These are phyloP conservation scores for Mesocentrotus franciscanus DNA, from an alignment of 53 echinoderm and acorn worm species.

Conservation along the genomic window DNA sequence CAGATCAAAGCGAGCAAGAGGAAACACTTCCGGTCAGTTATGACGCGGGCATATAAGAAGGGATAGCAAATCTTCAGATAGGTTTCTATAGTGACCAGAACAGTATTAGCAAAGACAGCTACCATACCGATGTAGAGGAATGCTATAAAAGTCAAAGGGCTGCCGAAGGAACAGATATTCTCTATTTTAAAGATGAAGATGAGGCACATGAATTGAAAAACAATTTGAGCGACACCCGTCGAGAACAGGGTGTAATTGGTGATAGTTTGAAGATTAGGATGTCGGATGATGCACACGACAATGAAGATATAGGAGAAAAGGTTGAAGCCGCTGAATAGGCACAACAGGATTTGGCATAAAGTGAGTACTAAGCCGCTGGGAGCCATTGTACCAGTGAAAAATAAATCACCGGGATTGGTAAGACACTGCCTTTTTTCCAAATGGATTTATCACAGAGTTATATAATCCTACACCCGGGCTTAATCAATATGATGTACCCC, in stretches of 20 bases:
- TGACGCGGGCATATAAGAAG: slow-evolving; percentile 7
- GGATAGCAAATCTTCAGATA: slow-evolving; percentile 47
- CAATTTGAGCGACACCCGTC: slow-evolving; percentile 13
- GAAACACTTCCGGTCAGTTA: slow-evolving; percentile 36
- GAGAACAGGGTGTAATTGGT: slow-evolving; percentile 45
- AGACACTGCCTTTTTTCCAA: background rate
- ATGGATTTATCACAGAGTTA: background rate
- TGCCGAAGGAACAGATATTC: background rate
- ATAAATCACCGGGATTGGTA: background rate
- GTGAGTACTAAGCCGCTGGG: background rate
- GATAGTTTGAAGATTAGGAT: slow-evolving; percentile 26
- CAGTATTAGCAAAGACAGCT: slow-evolving; percentile 29
- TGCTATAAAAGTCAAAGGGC: background rate
- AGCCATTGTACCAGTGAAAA: background rate
- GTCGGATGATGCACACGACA: slow-evolving; percentile 34
- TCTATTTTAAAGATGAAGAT: background rate
- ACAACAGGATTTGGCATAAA: background rate
- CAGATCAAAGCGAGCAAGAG: background rate
- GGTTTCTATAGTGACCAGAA: slow-evolving; percentile 43
- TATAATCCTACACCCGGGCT: background rate
- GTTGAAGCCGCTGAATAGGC: slow-evolving; percentile 9
- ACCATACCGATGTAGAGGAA: background rate
- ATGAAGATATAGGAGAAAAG: slow-evolving; percentile 27
- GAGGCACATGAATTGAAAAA: slow-evolving; percentile 24
- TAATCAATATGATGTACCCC: background rate